Conservation (phyloP, 1,140 invertebrate species). For the Aphelenchoides avenae region DNA sequence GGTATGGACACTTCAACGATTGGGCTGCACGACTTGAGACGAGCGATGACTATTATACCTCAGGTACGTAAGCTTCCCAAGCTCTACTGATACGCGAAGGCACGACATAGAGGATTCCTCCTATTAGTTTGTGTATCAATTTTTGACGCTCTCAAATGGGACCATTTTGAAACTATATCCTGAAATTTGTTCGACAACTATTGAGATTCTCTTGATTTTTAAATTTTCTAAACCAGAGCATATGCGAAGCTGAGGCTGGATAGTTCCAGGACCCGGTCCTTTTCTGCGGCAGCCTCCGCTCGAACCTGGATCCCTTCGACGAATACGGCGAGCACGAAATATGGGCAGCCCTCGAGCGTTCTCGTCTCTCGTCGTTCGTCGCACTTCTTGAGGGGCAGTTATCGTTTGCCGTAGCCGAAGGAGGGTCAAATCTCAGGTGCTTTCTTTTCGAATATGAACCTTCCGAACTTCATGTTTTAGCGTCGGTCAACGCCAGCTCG, state of each 20-base stretch:
- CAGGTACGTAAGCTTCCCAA: too few relatives aligned
- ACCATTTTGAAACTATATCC: too few relatives aligned
- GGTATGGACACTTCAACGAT: conserved; percentile 71
- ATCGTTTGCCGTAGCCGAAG: conserved; percentile 60
- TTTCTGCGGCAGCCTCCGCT: conserved; percentile 74
- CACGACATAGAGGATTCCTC: not conserved
- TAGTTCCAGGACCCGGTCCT: conserved; percentile 68
- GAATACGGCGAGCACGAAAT: conserved; percentile 68
- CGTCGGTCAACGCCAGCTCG: conserved; percentile 72
- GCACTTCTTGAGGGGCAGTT: conserved; percentile 48
- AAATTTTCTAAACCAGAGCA: too few relatives aligned
- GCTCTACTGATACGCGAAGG: too few relatives aligned
- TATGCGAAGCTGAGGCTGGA: not conserved
- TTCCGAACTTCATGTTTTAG: too few relatives aligned
- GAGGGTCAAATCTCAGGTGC: conserved; percentile 62
- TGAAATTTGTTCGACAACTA: too few relatives aligned
- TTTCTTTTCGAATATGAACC: not conserved
- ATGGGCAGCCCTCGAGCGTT: conserved; percentile 75
- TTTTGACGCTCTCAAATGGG: too few relatives aligned
- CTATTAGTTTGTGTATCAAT: conserved; percentile 2
- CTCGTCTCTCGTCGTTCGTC: conserved; percentile 61
- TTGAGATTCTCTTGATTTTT: too few relatives aligned
- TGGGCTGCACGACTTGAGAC: conserved; percentile 61
- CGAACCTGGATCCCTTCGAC: conserved; percentile 81
- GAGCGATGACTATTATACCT: conserved; percentile 77